Evolutionary conservation across 2,797 vertebrate species (phyloP).

Genomic region (Astyanax mexicanus): DNA sequence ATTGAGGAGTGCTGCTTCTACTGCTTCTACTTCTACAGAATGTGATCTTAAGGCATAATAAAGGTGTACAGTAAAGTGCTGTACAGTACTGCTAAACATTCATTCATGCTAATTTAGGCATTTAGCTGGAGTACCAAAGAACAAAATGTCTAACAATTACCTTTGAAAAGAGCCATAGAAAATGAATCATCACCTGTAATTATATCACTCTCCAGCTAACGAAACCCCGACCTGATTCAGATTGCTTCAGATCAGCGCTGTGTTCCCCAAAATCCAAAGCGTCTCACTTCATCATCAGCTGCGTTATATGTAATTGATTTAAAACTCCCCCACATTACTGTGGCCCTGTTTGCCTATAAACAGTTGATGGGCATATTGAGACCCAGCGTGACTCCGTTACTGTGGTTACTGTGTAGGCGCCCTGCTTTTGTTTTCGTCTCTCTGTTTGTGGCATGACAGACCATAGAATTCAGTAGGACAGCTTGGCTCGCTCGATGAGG

Average conservation of each 20-base stretch:
- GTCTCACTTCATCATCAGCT: slow-evolving; percentile 23
- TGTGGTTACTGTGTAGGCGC: slow-evolving; percentile 47
- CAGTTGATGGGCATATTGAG: slow-evolving; percentile 42
- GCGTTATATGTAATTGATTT: slow-evolving; percentile 35
- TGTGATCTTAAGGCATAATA: neutral
- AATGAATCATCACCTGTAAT: neutral
- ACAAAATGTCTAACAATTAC: neutral
- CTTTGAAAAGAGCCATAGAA: neutral
- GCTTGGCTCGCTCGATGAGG: slow-evolving; percentile 45
- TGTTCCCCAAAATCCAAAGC: neutral
- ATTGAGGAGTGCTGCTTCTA: neutral
- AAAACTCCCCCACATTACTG: slow-evolving; percentile 39
- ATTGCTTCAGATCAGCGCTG: neutral
- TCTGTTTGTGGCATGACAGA: slow-evolving; percentile 42
- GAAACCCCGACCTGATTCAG: neutral
- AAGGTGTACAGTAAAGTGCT: neutral
- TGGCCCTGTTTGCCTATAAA: slow-evolving; percentile 42
- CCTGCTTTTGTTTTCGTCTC: slow-evolving; percentile 44
- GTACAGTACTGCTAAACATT: neutral
- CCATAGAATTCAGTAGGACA: slow-evolving; percentile 39
- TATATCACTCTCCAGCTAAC: neutral
- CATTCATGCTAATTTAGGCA: neutral
- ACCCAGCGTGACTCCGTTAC: slow-evolving; percentile 29
- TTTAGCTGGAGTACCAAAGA: neutral
- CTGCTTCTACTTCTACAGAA: no score